phyloP scores from a whole-genome alignment of 1,140 invertebrate species.

The Saccostrea echinata region DNA sequence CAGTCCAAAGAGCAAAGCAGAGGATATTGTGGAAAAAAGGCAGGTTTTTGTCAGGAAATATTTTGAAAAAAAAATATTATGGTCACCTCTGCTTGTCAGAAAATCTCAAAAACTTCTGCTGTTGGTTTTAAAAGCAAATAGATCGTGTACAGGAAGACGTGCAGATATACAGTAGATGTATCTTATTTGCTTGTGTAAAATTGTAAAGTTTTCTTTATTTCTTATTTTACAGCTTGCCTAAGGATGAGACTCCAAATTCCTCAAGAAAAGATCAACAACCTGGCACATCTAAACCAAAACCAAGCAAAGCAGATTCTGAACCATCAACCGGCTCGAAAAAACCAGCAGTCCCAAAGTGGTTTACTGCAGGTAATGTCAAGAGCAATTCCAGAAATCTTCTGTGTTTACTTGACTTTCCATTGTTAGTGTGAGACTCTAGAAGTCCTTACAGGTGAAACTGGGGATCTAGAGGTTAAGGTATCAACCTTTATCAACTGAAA shows the following conservation, averaged over 20 bases:
- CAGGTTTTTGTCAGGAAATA: background rate
- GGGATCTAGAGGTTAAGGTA: too few species aligned
- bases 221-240: background rate
- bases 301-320: background rate
- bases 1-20: constrained; percentile 55
- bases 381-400: background rate
- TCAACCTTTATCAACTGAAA: too few species aligned
- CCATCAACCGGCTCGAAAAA: background rate
- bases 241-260: background rate
- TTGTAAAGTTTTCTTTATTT: background rate
- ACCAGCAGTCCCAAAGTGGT: constrained; percentile 57
- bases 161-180: background rate
- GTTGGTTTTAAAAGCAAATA: background rate
- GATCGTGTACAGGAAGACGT: background rate
- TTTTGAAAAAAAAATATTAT: too few species aligned
- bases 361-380: constrained; percentile 46
- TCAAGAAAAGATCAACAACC: background rate
- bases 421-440: too few species aligned
- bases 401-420: background rate
- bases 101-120: background rate
- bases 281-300: constrained; percentile 13
- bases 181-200: background rate
- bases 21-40: constrained; percentile 61
- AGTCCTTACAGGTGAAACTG: too few species aligned
- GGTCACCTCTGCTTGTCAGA: too few species aligned